Evolutionary conservation across 2,113 vertebrate species (phyloP), one percentile per base, ranked within the genome.

Genomic region (Promerops cafer): DNA sequence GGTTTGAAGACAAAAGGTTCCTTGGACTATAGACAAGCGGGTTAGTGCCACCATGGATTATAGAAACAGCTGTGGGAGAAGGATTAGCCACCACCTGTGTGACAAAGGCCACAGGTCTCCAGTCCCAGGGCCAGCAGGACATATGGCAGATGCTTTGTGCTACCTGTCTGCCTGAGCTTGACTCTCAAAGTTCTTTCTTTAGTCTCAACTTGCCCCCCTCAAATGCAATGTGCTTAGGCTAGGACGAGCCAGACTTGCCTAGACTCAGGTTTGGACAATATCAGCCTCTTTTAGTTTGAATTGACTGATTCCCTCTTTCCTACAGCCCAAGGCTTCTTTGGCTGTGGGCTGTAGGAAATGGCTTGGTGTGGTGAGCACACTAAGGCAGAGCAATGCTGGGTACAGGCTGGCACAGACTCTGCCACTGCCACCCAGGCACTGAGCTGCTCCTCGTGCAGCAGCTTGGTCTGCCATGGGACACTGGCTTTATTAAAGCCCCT

Each of bases 71-170:
- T 95, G 90, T 68, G 76, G 90, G 37, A 71, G 72, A 35, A 53
- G 74, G 76, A 93, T 97, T 93, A 94, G 65, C n/a, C 57, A 80
- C 90, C 72, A 87, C 93, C 68, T 81, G 68, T 49, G 68, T 83
- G 90, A 92, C 33, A 66, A 94, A 80, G 72, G 40, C 49, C 57
- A 33, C 2, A 2, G 45, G 72, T 69, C 64, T 68, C 37, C 53
- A 50, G 75, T 54, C 37, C 82, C 0, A 0, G 35, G 37, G 47
- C 31, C 61, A 68, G 65, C 68, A 81, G 61, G 53, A 45, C 27
- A 59, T 18, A 28, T 3, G 45, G 44, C 59, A 81, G 61, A 68
- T 44, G 52, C 57, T 92, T 68, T 56, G 39, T 81, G 72, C 40
- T 83, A 93, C 71, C 79, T 91, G 33, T 59, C 66, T 83, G 68